Base-by-base conservation (phyloP, 2,888 invertebrate species). In the Tachina fera region DNA sequence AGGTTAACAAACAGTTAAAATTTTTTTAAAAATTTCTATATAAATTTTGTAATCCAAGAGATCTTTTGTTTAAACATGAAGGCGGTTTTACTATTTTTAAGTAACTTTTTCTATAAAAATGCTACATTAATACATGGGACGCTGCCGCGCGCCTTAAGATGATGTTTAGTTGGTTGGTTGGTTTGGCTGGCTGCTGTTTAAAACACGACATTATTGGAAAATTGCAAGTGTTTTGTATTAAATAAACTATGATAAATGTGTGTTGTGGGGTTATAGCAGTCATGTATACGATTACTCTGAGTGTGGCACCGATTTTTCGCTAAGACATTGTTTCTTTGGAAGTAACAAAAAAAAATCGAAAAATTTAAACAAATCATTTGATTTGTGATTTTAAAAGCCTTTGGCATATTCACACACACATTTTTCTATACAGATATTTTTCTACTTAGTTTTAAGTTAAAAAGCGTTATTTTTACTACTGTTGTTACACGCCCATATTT, bases 361-460 rank as follows among this genome's bases (percentile, higher is more conserved):
- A 78, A 78, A 39, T 39, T 79, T 79, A 72, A 77, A 77, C 47
- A 84, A 84, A 77, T 76, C 56, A 78, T 83, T 76, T 83, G 79
- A 76, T 80, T 86, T 79, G 83, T 72, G 79, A 83, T 79, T 86
- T 72, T 22, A 86, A 86, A 47, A 71, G 79, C 84, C 78, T 84
- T 72, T 84, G 87, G 87, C 87, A 84, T 84, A 78, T 87, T 87
- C 81, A 67, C 84, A 87, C 84, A 87, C 84, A 82, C 65, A 72
- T 67, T 74, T 51, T 74, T 58, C 16, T 19, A 19, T 43, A 65
- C 56, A 53, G 31, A 79, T 49, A 31, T 2, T 31, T 72, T 65
- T 67, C 19, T 43, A 39, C 71, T 16, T 22, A 19, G 19, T 22
- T 78, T 60, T 58, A 49, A 19, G 22, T 49, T 68, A 41, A 80